Base-by-base conservation (phyloP, 2,888 invertebrate species). In the Drosophila conformis region DNA sequence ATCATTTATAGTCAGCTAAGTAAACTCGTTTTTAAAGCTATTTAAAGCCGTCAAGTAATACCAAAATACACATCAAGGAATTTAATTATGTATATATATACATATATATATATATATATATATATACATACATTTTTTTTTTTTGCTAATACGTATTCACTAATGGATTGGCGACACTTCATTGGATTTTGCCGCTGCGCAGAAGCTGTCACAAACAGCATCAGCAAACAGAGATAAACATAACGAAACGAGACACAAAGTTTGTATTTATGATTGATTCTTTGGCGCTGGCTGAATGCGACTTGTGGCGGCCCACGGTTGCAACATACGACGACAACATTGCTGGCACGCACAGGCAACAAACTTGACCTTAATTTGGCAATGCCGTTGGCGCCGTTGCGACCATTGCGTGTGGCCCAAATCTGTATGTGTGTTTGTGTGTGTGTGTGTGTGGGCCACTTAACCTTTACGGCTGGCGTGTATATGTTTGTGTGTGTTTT, bases 331-430 rank as follows among this genome's bases (percentile, higher is more conserved):
- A 35, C 61, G 27, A 40, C 29, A 15, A 29, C 38, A 27, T 63
- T 31, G 51, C 40, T 78, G 70, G 68, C 80, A 73, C 70, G 73
- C 78, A 81, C 68, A 63, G 66, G 73, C 73, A 67, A 70, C 81
- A 82, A 84, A 81, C 81, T 82, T 82, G 85, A 82, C 85, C 81
- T 82, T 82, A 81, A 85, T 82, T 82, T 82, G 80, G 75, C 69
- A 71, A 64, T 68, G 79, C 59, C 62, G 36, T 46, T 52, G 70
- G 49, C 38, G 70, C 65, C 71, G 29, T 61, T 58, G 68, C 57
- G 78, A 53, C 78, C 73, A 68, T 69, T 69, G 78, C 82, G 78
- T 80, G 80, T 76, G 66, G 27, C 51, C 62, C 57, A 54, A 18
- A 27, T 54, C 4, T 31, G 2, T 31, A n/a, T 65, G 51, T 60